phyloP scores from a whole-genome alignment of 35 echinoderm and acorn worm genomes.

The Eucidaris tribuloides region DNA sequence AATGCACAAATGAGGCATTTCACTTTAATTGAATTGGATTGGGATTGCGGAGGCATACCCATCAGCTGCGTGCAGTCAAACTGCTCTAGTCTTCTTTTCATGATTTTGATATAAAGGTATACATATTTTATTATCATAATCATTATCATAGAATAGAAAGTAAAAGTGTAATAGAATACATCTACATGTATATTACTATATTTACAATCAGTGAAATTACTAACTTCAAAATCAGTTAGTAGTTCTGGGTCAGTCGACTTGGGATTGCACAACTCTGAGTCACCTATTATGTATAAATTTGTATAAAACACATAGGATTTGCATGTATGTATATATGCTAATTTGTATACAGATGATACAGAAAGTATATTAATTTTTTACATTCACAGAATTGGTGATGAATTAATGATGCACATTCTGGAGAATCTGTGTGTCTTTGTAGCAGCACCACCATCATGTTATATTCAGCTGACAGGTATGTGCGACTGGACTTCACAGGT shows the following conservation, averaged over 20 bases:
- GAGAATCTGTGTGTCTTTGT: conserved; percentile 28
- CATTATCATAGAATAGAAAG: too few relatives aligned
- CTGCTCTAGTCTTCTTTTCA: too few relatives aligned
- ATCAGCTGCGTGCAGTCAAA: too few relatives aligned
- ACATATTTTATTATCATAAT: not conserved
- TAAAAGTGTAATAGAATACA: too few relatives aligned
- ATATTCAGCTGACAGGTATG: conserved; percentile 36
- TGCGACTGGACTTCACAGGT: too few relatives aligned
- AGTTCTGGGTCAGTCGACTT: not conserved
- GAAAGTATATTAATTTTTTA: too few relatives aligned
- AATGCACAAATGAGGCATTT: too few relatives aligned
- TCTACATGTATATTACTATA: too few relatives aligned
- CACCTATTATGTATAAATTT: not conserved
- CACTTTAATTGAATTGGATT: too few relatives aligned
- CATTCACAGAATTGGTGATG: conserved; percentile 32
- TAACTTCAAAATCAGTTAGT: not conserved
- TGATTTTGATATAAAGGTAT: too few relatives aligned
- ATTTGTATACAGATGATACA: too few relatives aligned
- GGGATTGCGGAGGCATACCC: too few relatives aligned
- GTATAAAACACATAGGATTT: not conserved
- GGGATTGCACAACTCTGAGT: not conserved
- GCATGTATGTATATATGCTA: not conserved
- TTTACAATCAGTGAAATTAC: not conserved
- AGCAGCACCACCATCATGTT: conserved; percentile 37
- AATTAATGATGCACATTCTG: conserved; percentile 35